Base-by-base conservation (phyloP, 2,888 invertebrate genomes). In the Cataglyphis livida region DNA sequence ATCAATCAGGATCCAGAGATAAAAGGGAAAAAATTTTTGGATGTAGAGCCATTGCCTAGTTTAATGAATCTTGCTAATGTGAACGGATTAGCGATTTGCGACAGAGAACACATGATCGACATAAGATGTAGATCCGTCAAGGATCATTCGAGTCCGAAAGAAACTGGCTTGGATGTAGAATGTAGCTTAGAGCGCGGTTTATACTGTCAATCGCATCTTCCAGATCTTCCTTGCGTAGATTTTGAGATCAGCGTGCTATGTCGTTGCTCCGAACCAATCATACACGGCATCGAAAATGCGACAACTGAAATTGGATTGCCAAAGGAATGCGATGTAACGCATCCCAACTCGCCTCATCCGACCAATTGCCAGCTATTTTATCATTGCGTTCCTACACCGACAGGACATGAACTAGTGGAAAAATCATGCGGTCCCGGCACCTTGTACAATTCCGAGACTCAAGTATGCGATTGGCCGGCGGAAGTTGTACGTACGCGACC, bases 231-330 rank as follows among this genome's bases (percentile, higher is more conserved):
- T 1, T 98, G 98, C 90, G 96, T 96, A 1, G 98, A 98, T 95
- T 98, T 98, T 92, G 98, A 98, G 95, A 96, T 98, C 70, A 95
- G 97, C 44, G 97, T 98, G 1, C 95, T 96, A 59, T 98, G 98
- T 92, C 94, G 95, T 78, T 97, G 97, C 92, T 95, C 76, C 18
- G 21, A 57, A 75, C 32, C 51, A 18, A 82, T 81, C 3, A 79
- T 79, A 0, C 28, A 62, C n/a, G 21, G 12, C 10, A 10, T 73
- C 3, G 64, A 74, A 4, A 59, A 18, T 5, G 64, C 68, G 32
- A 76, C 64, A 48, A 25, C 66, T 25, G 79, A 76, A 7, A 51
- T 51, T n/a, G 51, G 7, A 28, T 28, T 28, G n/a, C 7, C n/a
- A 51, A 51, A 51, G 15, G 35, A 75, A 9, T 93, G 93, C 93